Conservation (phyloP, 2,797 vertebrate species). For the Gallinago stenura region DNA sequence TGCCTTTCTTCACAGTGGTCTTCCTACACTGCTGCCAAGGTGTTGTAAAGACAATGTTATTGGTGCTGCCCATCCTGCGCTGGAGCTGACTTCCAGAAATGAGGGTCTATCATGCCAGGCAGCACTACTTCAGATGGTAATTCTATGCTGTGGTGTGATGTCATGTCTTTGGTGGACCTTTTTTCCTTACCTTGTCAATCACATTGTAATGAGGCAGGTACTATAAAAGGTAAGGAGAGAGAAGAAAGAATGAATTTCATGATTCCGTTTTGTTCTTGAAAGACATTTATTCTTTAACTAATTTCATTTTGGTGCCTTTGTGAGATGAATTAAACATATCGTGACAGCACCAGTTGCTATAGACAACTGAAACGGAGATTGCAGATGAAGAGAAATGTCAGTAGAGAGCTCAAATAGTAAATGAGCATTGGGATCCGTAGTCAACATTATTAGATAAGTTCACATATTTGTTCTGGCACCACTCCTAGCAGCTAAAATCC, state of each 20-base stretch:
- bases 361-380: background rate
- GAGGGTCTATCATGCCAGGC: rapidly evolving
- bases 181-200: background rate
- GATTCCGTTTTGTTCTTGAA: background rate
- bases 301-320: background rate
- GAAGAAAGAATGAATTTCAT: background rate
- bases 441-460: background rate
- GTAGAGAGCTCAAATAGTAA: background rate
- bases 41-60: background rate
- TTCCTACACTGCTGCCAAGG: background rate
- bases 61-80: background rate
- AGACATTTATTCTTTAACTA: background rate
- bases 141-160: background rate
- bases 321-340: background rate
- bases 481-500: background rate
- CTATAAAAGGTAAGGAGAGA: background rate
- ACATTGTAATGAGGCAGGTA: background rate
- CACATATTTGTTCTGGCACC: background rate
- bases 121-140: background rate
- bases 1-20: background rate
- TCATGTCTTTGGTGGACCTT: background rate
- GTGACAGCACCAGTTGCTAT: background rate
- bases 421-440: background rate
- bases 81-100: background rate
- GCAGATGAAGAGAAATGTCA: background rate